Conservation (phyloP, 2,113 vertebrate genomes). For the Peucedramus taeniatus region DNA sequence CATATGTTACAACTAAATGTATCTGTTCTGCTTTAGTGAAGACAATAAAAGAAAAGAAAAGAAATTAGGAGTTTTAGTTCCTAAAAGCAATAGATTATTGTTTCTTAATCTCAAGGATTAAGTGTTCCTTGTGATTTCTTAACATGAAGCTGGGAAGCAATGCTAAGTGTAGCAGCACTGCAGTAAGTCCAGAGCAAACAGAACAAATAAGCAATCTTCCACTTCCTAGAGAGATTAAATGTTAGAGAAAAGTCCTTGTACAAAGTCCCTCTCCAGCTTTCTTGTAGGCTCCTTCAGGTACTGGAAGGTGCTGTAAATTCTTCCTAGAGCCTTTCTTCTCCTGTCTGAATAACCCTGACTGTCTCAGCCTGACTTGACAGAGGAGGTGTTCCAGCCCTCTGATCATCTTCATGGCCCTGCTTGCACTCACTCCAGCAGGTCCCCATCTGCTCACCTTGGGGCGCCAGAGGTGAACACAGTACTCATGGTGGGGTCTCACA, state of each 20-base stretch:
- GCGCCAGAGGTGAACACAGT: rapidly evolving
- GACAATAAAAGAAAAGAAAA: neutral
- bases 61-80: neutral
- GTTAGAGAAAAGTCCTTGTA: neutral
- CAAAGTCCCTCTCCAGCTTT: neutral
- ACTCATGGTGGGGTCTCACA: neutral
- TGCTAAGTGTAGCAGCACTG: neutral
- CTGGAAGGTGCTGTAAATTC: neutral
- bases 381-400: neutral
- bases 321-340: neutral
- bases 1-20: neutral
- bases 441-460: neutral
- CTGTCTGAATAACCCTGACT: neutral
- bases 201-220: neutral
- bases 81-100: neutral
- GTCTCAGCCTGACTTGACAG: neutral
- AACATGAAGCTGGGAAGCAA: neutral
- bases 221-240: neutral
- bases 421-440: neutral
- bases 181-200: neutral
- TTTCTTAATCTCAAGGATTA: neutral
- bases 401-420: rapidly evolving
- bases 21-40: neutral
- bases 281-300: neutral
- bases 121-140: neutral